Evolutionary conservation across 2,113 vertebrate species (phyloP).

Genomic region (Deroptyus accipitrinus): DNA sequence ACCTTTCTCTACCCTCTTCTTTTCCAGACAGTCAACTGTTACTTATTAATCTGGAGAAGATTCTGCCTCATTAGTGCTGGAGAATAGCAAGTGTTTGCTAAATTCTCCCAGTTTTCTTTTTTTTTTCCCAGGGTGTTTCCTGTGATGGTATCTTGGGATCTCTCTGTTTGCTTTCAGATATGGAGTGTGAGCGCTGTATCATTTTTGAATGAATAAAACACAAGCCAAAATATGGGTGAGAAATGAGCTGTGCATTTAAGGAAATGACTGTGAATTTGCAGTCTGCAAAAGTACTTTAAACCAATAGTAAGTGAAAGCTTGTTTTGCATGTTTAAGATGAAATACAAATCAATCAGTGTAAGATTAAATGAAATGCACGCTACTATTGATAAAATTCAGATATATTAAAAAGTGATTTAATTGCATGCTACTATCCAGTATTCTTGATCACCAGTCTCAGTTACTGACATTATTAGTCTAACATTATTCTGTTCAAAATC

Average conservation of each 20-base stretch:
- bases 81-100: background rate
- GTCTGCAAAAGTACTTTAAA: background rate
- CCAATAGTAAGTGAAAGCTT: background rate
- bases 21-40: background rate
- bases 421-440: background rate
- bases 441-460: background rate
- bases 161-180: slow-evolving; percentile 28
- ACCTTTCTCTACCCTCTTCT: background rate
- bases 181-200: background rate
- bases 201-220: slow-evolving; percentile 2
- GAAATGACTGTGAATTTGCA: background rate
- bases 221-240: slow-evolving; percentile 15
- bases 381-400: slow-evolving; percentile 9
- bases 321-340: background rate
- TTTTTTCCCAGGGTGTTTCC: slow-evolving; percentile 1
- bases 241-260: slow-evolving; percentile 14
- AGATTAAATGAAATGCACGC: background rate
- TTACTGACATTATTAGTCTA: slow-evolving; percentile 35
- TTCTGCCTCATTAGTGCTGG: background rate
- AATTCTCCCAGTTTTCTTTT: background rate
- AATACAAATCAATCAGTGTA: background rate
- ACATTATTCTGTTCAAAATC: background rate
- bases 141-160: background rate
- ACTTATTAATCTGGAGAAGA: background rate
- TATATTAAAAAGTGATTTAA: background rate